Conservation (phyloP, 2,113 vertebrate species). For the Procavia capensis region DNA sequence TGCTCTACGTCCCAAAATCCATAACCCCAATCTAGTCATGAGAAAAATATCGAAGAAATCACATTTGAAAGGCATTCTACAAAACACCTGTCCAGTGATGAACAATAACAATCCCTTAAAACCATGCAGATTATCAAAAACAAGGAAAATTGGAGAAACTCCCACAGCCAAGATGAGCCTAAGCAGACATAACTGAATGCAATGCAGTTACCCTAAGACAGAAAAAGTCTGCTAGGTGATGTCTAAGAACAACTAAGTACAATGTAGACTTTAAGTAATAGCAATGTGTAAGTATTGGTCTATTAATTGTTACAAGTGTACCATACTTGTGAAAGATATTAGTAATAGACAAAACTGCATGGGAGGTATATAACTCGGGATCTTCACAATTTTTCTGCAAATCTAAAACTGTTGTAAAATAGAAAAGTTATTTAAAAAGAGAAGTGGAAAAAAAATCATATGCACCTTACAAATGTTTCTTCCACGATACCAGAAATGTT, state of each 20-base stretch:
- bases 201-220: accelerated
- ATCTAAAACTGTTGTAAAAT: background rate
- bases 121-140: background rate
- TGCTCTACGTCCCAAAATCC: background rate
- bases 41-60: background rate
- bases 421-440: background rate
- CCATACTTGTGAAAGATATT: background rate
- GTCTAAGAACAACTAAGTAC: background rate
- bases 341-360: background rate
- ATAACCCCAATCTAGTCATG: background rate
- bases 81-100: background rate
- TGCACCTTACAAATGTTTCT: background rate
- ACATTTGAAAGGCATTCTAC: background rate
- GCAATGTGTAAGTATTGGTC: background rate
- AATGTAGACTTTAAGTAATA: background rate
- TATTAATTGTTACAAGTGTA: background rate
- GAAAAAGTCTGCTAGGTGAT: background rate
- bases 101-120: background rate
- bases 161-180: background rate
- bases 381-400: background rate
- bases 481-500: background rate
- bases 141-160: background rate
- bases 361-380: background rate
- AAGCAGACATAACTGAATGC: background rate
- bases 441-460: background rate